phyloP scores from a whole-genome alignment of 2,113 vertebrate genomes.

The Hippolais icterina region DNA sequence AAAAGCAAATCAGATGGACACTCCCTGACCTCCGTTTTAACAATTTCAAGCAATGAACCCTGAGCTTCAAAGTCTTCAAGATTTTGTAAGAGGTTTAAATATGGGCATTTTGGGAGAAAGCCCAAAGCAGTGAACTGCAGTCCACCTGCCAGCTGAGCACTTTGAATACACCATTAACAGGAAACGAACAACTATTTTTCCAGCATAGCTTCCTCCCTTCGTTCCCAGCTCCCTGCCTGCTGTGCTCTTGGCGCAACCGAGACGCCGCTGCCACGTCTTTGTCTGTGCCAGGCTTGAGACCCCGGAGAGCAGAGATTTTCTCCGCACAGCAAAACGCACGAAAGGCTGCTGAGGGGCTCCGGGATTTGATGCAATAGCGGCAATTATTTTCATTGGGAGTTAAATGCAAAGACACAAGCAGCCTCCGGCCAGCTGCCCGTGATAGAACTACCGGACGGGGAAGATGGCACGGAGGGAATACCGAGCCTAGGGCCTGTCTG shows the following conservation, averaged over 20 bases:
- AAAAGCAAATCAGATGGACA: neutral
- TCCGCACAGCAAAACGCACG: neutral
- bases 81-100: neutral
- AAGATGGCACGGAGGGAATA: neutral
- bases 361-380: neutral
- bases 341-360: neutral
- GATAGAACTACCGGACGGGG: neutral
- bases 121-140: neutral
- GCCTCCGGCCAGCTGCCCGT: neutral
- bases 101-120: neutral
- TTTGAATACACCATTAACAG: neutral
- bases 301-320: neutral
- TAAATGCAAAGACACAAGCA: neutral
- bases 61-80: neutral
- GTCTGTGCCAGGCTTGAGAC: slow-evolving; percentile 43
- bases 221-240: neutral
- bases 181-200: neutral
- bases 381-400: rapidly evolving
- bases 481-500: neutral
- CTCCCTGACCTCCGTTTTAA: neutral
- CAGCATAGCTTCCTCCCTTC: neutral
- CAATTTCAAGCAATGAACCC: neutral
- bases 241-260: neutral
- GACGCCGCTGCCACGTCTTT: slow-evolving; percentile 53
- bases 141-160: neutral